phyloP scores from a whole-genome alignment of 1,140 invertebrate species.

The Drosophila sp. region DNA sequence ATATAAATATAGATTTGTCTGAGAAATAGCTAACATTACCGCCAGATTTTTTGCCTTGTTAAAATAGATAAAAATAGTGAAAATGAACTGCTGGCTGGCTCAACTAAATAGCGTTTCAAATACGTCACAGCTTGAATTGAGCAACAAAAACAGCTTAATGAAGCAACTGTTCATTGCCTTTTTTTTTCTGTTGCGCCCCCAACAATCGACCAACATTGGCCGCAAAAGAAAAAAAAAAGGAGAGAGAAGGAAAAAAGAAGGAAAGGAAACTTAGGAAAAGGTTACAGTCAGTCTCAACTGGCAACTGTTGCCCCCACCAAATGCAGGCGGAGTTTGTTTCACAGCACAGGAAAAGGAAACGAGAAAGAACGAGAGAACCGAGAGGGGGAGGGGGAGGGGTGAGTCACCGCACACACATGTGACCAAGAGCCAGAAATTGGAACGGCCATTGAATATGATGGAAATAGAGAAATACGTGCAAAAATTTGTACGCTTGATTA shows the following conservation, averaged over 20 bases:
- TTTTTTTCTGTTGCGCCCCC: neutral
- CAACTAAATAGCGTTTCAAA: slow-evolving; percentile 5
- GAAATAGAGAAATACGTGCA: slow-evolving; percentile 72
- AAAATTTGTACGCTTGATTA: slow-evolving; percentile 80
- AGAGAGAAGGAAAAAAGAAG: slow-evolving; percentile 18
- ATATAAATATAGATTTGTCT: too few species aligned
- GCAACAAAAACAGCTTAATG: slow-evolving; percentile 20
- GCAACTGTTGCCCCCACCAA: slow-evolving; percentile 66
- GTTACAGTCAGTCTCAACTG: slow-evolving; percentile 62
- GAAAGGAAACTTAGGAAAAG: slow-evolving; percentile 45
- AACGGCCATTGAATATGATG: slow-evolving; percentile 71
- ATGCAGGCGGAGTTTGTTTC: slow-evolving; percentile 49
- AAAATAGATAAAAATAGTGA: neutral
- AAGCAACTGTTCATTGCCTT: slow-evolving; percentile 11
- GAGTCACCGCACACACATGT: slow-evolving; percentile 58
- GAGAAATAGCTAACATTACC: too few species aligned
- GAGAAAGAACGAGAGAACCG: neutral
- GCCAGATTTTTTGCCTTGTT: neutral
- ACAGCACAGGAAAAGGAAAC: slow-evolving; percentile 40
- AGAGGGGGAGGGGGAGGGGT: neutral
- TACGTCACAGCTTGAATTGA: slow-evolving; percentile 12
- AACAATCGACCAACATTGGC: slow-evolving; percentile 10
- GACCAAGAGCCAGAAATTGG: slow-evolving; percentile 56
- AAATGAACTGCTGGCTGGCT: neutral
- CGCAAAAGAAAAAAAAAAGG: slow-evolving; percentile 15